These are phyloP conservation scores for Eciton burchellii DNA, from an alignment of 1,140 invertebrate species.

Conservation along the genomic window DNA sequence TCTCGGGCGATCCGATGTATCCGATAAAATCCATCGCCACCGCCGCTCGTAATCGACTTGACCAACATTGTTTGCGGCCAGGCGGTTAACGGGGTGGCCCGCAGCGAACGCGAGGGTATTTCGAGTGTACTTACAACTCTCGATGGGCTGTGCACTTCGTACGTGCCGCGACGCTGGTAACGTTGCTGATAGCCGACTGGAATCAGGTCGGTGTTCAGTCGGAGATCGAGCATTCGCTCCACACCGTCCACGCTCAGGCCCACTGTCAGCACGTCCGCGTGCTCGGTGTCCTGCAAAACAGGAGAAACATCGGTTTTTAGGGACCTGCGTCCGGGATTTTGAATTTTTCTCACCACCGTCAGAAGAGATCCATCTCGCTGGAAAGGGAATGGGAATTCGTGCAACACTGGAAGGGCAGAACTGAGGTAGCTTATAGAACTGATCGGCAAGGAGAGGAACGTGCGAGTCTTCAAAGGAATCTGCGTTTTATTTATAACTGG, in stretches of 20 bases:
- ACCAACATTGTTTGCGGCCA: slow-evolving; percentile 48
- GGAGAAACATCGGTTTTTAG: slow-evolving; percentile 18
- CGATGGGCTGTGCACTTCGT: slow-evolving; percentile 87
- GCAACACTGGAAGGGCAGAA: too few species aligned
- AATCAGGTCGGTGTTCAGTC: slow-evolving; percentile 92
- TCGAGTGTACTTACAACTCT: slow-evolving; percentile 86
- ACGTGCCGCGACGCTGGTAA: slow-evolving; percentile 89
- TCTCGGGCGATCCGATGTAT: background rate
- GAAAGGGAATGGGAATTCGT: too few species aligned
- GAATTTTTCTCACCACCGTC: too few species aligned
- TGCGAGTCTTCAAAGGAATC: too few species aligned
- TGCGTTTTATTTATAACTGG: too few species aligned
- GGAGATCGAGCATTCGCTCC: slow-evolving; percentile 90
- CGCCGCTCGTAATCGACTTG: slow-evolving; percentile 48
- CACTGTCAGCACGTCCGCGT: slow-evolving; percentile 90
- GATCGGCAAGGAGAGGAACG: too few species aligned
- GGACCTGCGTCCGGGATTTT: too few species aligned
- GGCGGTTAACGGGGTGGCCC: slow-evolving; percentile 30
- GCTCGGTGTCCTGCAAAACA: slow-evolving; percentile 88
- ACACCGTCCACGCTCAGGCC: slow-evolving; percentile 89
- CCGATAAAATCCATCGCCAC: slow-evolving; percentile 37
- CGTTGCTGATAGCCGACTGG: slow-evolving; percentile 90
- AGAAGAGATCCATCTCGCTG: too few species aligned
- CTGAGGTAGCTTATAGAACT: too few species aligned
- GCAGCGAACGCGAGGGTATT: slow-evolving; percentile 6